Evolutionary conservation across 64 coral and sea anemone species (phyloP), one percentile per base, ranked within the genome.

Genomic region (Stylophora pistillata): DNA sequence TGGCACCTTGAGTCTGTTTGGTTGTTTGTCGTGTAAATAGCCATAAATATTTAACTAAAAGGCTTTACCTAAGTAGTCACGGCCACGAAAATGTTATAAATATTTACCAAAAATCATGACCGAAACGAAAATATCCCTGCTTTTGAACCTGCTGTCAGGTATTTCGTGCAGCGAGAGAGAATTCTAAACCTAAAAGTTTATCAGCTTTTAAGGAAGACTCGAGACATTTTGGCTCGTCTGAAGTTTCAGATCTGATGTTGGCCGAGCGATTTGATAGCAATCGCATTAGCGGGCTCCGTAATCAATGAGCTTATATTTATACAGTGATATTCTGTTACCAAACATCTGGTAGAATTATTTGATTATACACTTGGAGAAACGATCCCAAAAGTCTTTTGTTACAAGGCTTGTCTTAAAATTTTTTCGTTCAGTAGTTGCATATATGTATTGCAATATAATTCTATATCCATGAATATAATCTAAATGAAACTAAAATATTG

Each of bases 241-340:
- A 68, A 25, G 23, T 68, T 68, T 2, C 64, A 21, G 13, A 25
- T 68, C 64, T 68, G 64, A 21, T 82, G 56, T 82, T 82, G 78
- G 32, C 31, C 28, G 61, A 18, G 57, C 31, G 59, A 64, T 82
- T 82, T 37, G 57, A 82, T 82, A 82, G 64, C 78, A 82, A 82
- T 41, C 28, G 29, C 78, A 63, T 34, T 63, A 64, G n/a, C n/a
- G n/a, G 7, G 11, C 58, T 27, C 26, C 64, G 25, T 17, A 64
- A 23, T 21, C 17, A 17, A 21, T 68, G 25, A 68, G 64, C 64
- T 27, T 68, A 68, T 68, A 64, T 78, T 78, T 78, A 78, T 52
- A 21, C 34, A 78, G 23, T 2, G 60, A 15, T 20, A 34, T 82
- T 82, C 30, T 47, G 41, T 31, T 68, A 68, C 58, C 64, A 26